Evolutionary conservation across 2,797 vertebrate species (phyloP).

Genomic region (Cossypha dichroa): DNA sequence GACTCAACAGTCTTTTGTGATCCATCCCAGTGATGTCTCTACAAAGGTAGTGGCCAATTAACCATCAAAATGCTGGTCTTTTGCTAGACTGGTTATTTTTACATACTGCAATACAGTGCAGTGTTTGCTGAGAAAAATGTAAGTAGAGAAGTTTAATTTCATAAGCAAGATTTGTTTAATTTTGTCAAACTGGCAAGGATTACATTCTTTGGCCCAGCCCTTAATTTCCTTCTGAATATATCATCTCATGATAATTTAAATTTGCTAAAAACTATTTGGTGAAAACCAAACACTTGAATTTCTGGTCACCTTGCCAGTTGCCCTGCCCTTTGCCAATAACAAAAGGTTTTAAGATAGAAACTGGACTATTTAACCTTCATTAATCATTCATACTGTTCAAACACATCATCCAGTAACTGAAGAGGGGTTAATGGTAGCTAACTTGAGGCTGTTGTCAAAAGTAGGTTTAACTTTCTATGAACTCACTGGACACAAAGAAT

Average conservation of each 20-base stretch:
- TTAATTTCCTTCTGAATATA: conserved; percentile 3
- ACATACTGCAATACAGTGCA: background rate
- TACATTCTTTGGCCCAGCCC: background rate
- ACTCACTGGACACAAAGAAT: conserved; percentile 85
- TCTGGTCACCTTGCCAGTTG: conserved; percentile 69
- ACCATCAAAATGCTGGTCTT: background rate
- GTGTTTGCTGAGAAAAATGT: conserved; percentile 22
- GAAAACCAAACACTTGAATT: conserved; percentile 64
- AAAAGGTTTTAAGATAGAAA: conserved; percentile 85
- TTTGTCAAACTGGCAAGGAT: conserved; percentile 1
- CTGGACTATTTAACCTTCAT: conserved; percentile 90
- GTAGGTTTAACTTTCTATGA: conserved; percentile 90
- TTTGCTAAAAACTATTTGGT: conserved; percentile 36
- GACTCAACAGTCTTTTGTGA: background rate
- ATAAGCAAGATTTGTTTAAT: background rate
- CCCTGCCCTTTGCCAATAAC: conserved; percentile 74
- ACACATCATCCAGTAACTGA: conserved; percentile 86
- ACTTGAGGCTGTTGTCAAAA: conserved; percentile 85
- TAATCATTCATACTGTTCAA: conserved; percentile 90
- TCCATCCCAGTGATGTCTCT: background rate
- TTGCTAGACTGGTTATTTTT: background rate
- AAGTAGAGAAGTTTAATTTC: background rate
- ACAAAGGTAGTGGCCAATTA: background rate
- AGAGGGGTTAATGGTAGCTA: conserved; percentile 86
- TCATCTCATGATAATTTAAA: conserved; percentile 35